A percentile compares a stretch with the other conserved stretches of the same genome.
phyloP scores from a whole-genome alignment of 2,113 vertebrate genomes.

The Nesogale talazaci region DNA sequence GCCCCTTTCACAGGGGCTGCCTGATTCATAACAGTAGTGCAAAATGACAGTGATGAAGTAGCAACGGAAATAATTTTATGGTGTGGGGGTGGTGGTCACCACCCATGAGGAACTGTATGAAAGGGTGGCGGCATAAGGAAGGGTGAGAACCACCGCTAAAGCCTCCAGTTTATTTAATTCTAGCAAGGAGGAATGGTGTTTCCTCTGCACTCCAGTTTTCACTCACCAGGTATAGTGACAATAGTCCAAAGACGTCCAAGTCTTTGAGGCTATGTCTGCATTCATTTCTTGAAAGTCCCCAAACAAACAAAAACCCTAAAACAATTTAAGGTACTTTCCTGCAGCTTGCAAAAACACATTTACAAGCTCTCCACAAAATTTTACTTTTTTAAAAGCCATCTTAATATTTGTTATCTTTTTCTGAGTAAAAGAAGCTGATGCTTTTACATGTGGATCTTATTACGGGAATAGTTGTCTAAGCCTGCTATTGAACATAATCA shows the following conservation, averaged over 20 bases:
- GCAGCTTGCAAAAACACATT: conserved; percentile 77
- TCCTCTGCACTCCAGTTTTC: conserved; percentile 27
- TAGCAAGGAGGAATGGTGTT: conserved; percentile 49
- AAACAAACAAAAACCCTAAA: conserved; percentile 44
- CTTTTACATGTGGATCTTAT: conserved; percentile 87
- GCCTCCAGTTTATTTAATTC: conserved; percentile 68
- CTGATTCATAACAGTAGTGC: no score
- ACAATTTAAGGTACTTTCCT: conserved; percentile 72
- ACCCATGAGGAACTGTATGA: no score
- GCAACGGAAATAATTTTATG: no score
- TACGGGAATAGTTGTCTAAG: conserved; percentile 85
- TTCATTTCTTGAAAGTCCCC: conserved; percentile 38
- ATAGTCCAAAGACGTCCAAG: conserved; percentile 50
- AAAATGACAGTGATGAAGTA: no score
- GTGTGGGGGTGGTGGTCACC: no score
- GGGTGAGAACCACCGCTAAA: not conserved
- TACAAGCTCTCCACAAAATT: conserved; percentile 74
- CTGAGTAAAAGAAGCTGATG: conserved; percentile 82
- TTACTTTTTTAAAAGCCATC: conserved; percentile 83
- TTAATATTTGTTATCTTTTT: conserved; percentile 85
- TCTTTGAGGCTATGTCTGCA: conserved; percentile 50
- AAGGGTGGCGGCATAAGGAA: no score
- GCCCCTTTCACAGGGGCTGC: no score
- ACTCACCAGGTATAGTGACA: conserved; percentile 35
- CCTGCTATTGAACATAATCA: conserved; percentile 87